phyloP scores from a whole-genome alignment of 2,113 vertebrate genomes.

The Sterrhoptilus dennistouni region DNA sequence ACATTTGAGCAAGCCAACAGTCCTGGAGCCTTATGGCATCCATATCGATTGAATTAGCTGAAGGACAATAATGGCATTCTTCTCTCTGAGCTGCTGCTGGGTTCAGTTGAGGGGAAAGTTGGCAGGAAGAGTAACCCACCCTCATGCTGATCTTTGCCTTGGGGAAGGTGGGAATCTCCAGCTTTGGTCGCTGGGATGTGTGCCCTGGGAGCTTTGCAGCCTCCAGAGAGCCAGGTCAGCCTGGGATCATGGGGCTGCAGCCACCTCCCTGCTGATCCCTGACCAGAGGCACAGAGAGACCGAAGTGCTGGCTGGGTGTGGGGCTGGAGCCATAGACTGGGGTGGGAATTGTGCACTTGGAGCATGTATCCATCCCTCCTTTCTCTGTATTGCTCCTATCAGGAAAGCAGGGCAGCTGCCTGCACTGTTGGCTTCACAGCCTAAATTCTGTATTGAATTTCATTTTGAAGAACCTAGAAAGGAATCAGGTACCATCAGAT shows the following conservation, averaged over 20 bases:
- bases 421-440: not conserved
- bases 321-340: accelerated
- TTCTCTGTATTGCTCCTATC: not conserved
- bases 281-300: not conserved
- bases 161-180: not conserved
- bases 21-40: not conserved
- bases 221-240: accelerated
- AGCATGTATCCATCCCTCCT: not conserved
- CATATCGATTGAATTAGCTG: not conserved
- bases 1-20: not conserved
- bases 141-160: not conserved
- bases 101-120: not conserved
- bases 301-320: not conserved
- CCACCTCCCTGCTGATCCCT: not conserved
- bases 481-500: not conserved
- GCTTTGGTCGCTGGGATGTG: not conserved
- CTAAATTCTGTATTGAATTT: not conserved
- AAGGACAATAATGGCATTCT: not conserved
- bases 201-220: not conserved
- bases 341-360: not conserved
- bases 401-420: not conserved
- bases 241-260: accelerated
- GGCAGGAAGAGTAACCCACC: not conserved
- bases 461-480: not conserved
- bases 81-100: not conserved